phyloP scores from a whole-genome alignment of 2,888 invertebrate genomes.

The Leptinotarsa haldemani region DNA sequence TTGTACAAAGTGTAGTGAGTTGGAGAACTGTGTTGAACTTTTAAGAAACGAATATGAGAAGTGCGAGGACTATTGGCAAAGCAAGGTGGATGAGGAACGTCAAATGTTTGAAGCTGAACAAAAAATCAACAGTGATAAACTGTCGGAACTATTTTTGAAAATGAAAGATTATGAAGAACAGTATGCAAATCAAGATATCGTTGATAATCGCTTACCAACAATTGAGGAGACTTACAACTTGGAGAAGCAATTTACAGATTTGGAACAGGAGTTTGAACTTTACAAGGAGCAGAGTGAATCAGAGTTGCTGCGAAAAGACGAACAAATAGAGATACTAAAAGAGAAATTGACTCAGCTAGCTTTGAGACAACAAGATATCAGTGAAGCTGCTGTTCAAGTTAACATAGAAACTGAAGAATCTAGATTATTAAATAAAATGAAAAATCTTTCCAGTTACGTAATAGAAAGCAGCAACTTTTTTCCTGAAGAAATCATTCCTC shows the following conservation, averaged over 20 bases:
- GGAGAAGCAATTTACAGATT: constrained; percentile 78
- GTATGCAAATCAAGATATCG: constrained; percentile 69
- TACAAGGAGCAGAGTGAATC: constrained; percentile 68
- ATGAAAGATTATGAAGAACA: constrained; percentile 86
- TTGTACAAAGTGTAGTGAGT: constrained; percentile 71
- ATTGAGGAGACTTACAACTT: constrained; percentile 80
- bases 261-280: constrained; percentile 77
- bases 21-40: constrained; percentile 80
- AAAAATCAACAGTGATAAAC: constrained; percentile 79
- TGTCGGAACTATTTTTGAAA: constrained; percentile 78
- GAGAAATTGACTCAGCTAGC: constrained; percentile 66
- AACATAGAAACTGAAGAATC: constrained; percentile 52
- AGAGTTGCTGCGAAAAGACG: constrained; percentile 69
- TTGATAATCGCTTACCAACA: constrained; percentile 74
- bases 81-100: constrained; percentile 83
- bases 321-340: constrained; percentile 70
- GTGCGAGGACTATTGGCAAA: constrained; percentile 89
- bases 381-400: constrained; percentile 49
- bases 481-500: constrained; percentile 58
- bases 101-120: constrained; percentile 81
- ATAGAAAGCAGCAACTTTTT: constrained; percentile 60
- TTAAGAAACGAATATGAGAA: constrained; percentile 83
- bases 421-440: constrained; percentile 54
- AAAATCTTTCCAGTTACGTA: constrained; percentile 59
- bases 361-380: constrained; percentile 52